A percentile compares a stretch with the other conserved stretches of the same genome.
These are phyloP conservation scores for Tineola bisselliella DNA, from an alignment of 2,888 invertebrate genomes.

Conservation along the genomic window DNA sequence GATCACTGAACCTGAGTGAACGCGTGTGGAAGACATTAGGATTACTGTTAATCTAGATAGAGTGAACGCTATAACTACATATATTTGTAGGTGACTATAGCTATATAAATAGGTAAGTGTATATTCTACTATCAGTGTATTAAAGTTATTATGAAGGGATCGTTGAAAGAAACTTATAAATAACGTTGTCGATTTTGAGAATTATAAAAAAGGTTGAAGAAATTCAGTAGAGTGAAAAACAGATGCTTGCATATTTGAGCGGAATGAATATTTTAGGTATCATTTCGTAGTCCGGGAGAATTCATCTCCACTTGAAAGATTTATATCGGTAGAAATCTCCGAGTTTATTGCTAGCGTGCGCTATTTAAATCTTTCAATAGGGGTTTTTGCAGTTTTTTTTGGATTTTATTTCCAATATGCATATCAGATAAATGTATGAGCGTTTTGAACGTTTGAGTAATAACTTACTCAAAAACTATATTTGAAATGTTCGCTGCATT, in stretches of 20 bases:
- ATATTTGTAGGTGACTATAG: too few relatives aligned
- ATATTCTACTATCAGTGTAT: not conserved
- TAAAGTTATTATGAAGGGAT: not conserved
- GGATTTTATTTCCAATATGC: not conserved
- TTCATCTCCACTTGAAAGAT: conserved; percentile 60
- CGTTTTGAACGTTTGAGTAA: not conserved
- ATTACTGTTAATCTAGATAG: too few relatives aligned
- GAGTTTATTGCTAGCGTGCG: conserved; percentile 40
- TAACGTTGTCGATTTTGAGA: conserved; percentile 14
- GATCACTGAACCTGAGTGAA: too few relatives aligned
- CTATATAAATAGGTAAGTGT: too few relatives aligned
- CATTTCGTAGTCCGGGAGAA: conserved; percentile 52
- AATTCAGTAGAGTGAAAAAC: conserved; percentile 40
- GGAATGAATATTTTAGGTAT: conserved; percentile 60
- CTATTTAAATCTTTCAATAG: conserved; percentile 25
- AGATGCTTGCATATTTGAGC: conserved; percentile 53
- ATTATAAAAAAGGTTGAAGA: conserved; percentile 26
- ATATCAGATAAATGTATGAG: not conserved
- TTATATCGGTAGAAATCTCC: conserved; percentile 54
- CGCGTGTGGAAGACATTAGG: too few relatives aligned
- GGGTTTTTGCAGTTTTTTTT: not conserved
- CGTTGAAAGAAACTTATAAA: not conserved
- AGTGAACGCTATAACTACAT: too few relatives aligned
- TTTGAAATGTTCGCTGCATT: too few relatives aligned
- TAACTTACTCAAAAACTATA: not conserved